Evolutionary conservation across 1,140 invertebrate genomes (phyloP).

Genomic region (Glomeris maerens): DNA sequence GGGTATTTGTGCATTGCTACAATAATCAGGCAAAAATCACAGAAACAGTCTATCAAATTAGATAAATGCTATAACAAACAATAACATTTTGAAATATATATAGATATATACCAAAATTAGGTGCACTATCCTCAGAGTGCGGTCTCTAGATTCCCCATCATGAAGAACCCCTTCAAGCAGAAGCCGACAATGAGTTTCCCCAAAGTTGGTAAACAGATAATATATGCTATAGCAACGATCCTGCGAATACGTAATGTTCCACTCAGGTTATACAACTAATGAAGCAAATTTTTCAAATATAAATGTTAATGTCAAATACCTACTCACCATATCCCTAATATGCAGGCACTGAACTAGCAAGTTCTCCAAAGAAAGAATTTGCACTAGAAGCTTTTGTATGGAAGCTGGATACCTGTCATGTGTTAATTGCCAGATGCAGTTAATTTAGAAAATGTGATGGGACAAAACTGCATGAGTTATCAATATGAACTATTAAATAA

Average conservation of each 20-base stretch:
- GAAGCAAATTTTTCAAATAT: background rate
- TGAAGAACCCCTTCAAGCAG: conserved; percentile 37
- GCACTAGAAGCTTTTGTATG: conserved; percentile 37
- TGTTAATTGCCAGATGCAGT: too few species aligned
- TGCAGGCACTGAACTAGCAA: conserved; percentile 25
- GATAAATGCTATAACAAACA: too few species aligned
- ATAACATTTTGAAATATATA: too few species aligned
- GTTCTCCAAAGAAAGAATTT: conserved; percentile 29
- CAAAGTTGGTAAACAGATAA: conserved; percentile 44
- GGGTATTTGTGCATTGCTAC: conserved; percentile 53
- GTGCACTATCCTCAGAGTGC: conserved; percentile 38
- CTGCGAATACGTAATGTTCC: too few species aligned
- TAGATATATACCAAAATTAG: conserved; percentile 42
- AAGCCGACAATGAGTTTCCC: conserved; percentile 47
- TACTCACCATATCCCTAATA: conserved; percentile 26
- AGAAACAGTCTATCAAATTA: too few species aligned
- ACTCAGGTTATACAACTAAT: conserved; percentile 1
- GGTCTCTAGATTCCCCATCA: conserved; percentile 28
- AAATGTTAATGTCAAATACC: conserved; percentile 7
- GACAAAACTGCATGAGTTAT: too few species aligned
- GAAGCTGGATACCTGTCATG: conserved; percentile 30
- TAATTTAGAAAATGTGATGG: too few species aligned
- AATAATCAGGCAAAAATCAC: conserved; percentile 4
- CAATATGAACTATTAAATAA: too few species aligned
- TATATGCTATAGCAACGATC: conserved; percentile 36